Evolutionary conservation across 1,140 invertebrate genomes (phyloP), one percentile per base, ranked within the genome.

Genomic region (Saccostrea echinata): DNA sequence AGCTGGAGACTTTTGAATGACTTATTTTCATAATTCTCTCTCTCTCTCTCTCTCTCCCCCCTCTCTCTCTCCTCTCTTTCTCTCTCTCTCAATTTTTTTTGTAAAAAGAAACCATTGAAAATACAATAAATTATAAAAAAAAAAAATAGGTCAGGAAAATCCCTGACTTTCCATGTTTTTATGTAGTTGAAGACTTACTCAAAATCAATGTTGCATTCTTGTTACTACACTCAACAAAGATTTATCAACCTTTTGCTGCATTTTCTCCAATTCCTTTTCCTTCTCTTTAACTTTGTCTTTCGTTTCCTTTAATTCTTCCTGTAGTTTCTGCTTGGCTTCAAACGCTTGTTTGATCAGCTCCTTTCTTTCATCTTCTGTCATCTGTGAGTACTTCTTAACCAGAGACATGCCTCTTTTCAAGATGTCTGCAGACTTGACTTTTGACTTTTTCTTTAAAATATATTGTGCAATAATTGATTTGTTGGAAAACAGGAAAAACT

Each of bases 311-410:
- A 93, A 82, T 82, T 94, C 91, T 71, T 93, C 89, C 82, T 93
- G 87, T 51, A 93, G 89, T 55, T 92, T 85, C 68, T 92, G 71
- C 71, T 93, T 92, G 33, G 91, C 92, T 84, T 92, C 92, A 86
- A 93, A 90, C 4, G 92, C 93, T 88, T 90, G 89, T 68, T 92
- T 90, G n/a, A 93, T 92, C 30, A 93, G 61, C 64, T 92, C 91
- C 86, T 92, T 92, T 43, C 91, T 88, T 80, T 93, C 92, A 1
- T 89, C 90, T 27, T 93, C 91, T 12, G 92, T 88, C 93, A 93
- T 91, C 43, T 92, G 85, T 1, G 91, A 91, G 84, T 91, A 93
- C 33, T 87, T 91, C 81, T 92, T 93, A n/a, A 92, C 90, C 61
- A 93, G 84, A 3, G 92, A 93, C 91, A 93, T 91, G 16, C 91